Base-by-base conservation (phyloP, 2,888 invertebrate genomes). In the Synergus laeviventris region DNA sequence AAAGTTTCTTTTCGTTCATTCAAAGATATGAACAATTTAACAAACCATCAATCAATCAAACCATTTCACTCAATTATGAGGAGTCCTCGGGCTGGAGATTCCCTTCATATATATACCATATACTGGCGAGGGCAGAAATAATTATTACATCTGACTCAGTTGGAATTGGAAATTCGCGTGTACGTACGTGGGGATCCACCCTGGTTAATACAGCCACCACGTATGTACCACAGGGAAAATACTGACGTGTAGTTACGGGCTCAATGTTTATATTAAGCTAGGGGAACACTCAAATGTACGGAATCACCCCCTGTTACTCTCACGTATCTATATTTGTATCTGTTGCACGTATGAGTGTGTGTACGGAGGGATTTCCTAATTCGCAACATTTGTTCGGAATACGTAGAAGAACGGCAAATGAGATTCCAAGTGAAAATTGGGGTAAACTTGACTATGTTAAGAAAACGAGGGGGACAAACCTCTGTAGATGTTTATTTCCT, bases 331-430 rank as follows among this genome's bases (percentile, higher is more conserved):
- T 42, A 21, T 42, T 1, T 64, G 12, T 31, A 31, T 36, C 38
- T 62, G n/a, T 62, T 62, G 24, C 36, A 38, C 11, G 11, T 70
- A n/a, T 70, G 8, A 5, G 11, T 70, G 70, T 70, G 70, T 49
- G 45, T 49, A 24, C 9, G 11, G 77, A 83, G 86, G 86, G 85
- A 86, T 87, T 88, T 85, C 84, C 84, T 87, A 86, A 87, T 88
- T 88, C 86, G 84, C 84, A 84, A 85, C 86, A 86, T 87, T 87
- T 87, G 87, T 86, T 87, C 83, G 81, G 79, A 38, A 80, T 59
- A 77, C 66, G 45, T 24, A 49, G 75, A 64, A 78, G 75, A 80
- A 81, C 80, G 80, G 75, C 79, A 81, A 87, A 87, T 86, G 86
- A 82, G 87, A 87, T 88, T 86, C 81, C 82, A 81, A 76, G 78